Evolutionary conservation across 1,140 invertebrate species (phyloP), one percentile per base, ranked within the genome.

Genomic region (Cepaea nemoralis): DNA sequence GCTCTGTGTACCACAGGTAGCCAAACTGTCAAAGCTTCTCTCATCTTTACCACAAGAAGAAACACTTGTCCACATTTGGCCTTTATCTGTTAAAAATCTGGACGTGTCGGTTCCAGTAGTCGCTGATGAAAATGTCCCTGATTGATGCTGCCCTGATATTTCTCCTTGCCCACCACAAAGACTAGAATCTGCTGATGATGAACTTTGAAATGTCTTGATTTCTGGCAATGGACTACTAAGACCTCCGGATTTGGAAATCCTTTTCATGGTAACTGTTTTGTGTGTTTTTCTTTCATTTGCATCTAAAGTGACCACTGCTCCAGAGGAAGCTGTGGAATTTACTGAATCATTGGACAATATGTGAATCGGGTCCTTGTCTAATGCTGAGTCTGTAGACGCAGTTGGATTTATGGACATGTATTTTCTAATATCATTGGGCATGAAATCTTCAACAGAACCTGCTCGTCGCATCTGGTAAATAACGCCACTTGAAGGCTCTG

Each of bases 401-500:
- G n/a, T 80, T 40, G 78, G 66, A 27, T 80, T 69, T 67, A 81
- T 81, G 27, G 69, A 78, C 83, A 83, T 83, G 69, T 81, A 80
- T 22, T 77, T 80, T 16, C 76, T 59, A 39, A 83, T 81, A 75
- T 79, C 76, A 31, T 81, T 74, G 14, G 83, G 83, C 83, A 83
- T 83, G 45, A 83, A 83, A 42, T 83, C 83, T 66, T 83, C 83
- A n/a, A 83, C 83, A 33, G 83, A 83, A 0, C 83, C 83, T 1
- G 71, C 82, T 27, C 79, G 59, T 12, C 66, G 35, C 37, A 80
- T 80, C 33, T 66, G 59, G 35, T 40, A 79, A 40, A 45, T 80
- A 27, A 66, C 48, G 0, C 70, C 77, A 39, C 40, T n/a, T 33
- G 78, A 14, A 33, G 33, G 19, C 19, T 33, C 2, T 42, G 39